Evolutionary conservation across 2,113 vertebrate species (phyloP).

Genomic region (Trematomus loennbergii): DNA sequence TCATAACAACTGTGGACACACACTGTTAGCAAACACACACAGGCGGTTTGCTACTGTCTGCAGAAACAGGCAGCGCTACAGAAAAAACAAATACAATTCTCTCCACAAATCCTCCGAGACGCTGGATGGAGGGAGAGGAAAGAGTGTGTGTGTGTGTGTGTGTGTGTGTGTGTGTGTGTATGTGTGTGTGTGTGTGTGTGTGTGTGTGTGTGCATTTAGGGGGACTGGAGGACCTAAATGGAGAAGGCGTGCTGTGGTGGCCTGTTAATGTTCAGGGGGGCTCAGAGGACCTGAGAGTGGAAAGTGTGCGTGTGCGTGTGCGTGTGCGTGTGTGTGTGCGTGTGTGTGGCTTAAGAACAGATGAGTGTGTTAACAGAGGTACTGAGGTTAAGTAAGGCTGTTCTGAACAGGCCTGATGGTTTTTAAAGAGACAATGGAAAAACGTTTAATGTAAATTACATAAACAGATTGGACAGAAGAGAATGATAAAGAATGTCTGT

Average conservation of each 20-base stretch:
- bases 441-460: not conserved
- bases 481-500: not conserved
- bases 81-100: constrained; percentile 66
- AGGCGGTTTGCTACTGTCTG: constrained; percentile 69
- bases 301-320: too few relatives aligned
- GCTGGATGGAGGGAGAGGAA: constrained; percentile 13
- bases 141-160: constrained; percentile 17
- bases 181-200: constrained; percentile 2
- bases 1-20: constrained; percentile 63
- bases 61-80: constrained; percentile 49
- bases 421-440: constrained; percentile 14
- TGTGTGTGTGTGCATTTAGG: not conserved
- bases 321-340: not conserved
- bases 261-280: constrained; percentile 49
- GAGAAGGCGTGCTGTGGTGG: constrained; percentile 43
- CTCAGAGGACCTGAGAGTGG: constrained; percentile 27
- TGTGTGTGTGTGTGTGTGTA: not conserved
- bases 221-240: constrained; percentile 46
- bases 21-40: constrained; percentile 51
- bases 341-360: constrained; percentile 1
- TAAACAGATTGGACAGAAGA: not conserved
- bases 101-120: constrained; percentile 56
- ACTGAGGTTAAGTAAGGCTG: constrained; percentile 7
- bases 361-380: constrained; percentile 7
- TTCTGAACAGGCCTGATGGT: not conserved